phyloP scores from a whole-genome alignment of 2,888 invertebrate species.

The Watsonalla binaria region DNA sequence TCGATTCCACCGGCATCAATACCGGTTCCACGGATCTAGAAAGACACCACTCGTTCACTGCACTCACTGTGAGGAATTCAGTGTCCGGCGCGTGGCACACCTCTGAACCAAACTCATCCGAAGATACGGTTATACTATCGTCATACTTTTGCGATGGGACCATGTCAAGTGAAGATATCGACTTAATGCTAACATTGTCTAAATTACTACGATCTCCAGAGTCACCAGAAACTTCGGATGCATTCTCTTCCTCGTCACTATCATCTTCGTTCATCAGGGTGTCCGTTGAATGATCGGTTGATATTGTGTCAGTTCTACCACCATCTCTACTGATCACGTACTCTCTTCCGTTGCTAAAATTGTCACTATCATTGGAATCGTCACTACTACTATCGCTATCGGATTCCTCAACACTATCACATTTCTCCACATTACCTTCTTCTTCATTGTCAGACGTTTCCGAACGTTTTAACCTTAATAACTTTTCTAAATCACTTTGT shows the following conservation, averaged over 20 bases:
- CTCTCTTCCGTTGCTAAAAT: slow-evolving; percentile 49
- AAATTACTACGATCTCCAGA: slow-evolving; percentile 64
- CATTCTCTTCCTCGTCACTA: slow-evolving; percentile 57
- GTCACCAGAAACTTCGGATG: slow-evolving; percentile 52
- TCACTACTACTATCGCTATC: slow-evolving; percentile 39
- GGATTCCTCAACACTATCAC: slow-evolving; percentile 17
- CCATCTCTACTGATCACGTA: slow-evolving; percentile 59
- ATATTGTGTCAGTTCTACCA: slow-evolving; percentile 57
- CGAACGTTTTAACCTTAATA: slow-evolving; percentile 63
- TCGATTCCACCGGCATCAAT: slow-evolving; percentile 65
- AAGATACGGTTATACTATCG: slow-evolving; percentile 73
- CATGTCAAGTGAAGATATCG: slow-evolving; percentile 72
- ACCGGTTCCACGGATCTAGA: slow-evolving; percentile 63
- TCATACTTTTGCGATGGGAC: slow-evolving; percentile 73
- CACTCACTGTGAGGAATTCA: slow-evolving; percentile 72
- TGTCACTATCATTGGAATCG: slow-evolving; percentile 52
- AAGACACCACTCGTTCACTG: slow-evolving; percentile 75
- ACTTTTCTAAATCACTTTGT: slow-evolving; percentile 67
- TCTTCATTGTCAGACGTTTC: slow-evolving; percentile 65
- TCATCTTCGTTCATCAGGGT: slow-evolving; percentile 68
- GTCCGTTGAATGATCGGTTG: slow-evolving; percentile 69
- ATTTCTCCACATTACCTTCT: slow-evolving; percentile 32
- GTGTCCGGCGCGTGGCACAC: slow-evolving; percentile 70
- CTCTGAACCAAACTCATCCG: slow-evolving; percentile 74
- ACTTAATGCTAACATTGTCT: slow-evolving; percentile 75